Evolutionary conservation across 2,113 vertebrate genomes (phyloP), one percentile per base, ranked within the genome.

Genomic region (Accipiter virgatus): DNA sequence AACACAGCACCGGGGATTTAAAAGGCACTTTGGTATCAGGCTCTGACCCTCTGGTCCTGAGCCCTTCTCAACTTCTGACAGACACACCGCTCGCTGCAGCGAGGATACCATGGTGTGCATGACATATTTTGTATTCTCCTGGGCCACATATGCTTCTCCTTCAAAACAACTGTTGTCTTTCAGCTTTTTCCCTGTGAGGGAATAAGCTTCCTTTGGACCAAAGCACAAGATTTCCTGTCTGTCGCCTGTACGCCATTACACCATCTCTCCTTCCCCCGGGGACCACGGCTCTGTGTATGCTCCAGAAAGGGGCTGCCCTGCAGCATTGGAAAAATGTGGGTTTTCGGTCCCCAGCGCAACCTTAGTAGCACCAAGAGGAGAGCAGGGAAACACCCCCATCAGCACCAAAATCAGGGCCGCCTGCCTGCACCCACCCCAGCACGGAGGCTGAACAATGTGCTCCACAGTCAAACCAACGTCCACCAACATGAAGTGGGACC

Each of bases 301-400:
- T 91, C 45, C 74, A 81, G 58, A 48, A 74, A 67, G 43, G 43
- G 50, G 13, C 70, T 73, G 75, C 79, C 7, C 25, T 42, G 29
- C 43, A 73, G 10, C 11, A 2, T 4, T 48, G 66, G 12, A 10
- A 32, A 55, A 22, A 48, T 71, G n/a, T 0, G 1, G 9, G 3
- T 0, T 17, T 7, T 79, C 7, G 0, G 8, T 75, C 34, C 23
- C 1, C 0, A 72, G 31, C 15, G 26, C 56, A 82, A 7, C 40
- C 14, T n/a, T 26, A 43, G 29, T 4, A 75, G n/a, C 45, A 55
- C 40, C 15, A 16, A 48, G 43, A 73, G 23, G 32, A 42, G 43
- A 81, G 12, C 7, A 45, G 40, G 63, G 42, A 52, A 90, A 48
- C 22, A 61, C 2, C 7, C 18, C 8, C 16, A 48, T 9, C 34